Base-by-base conservation (phyloP, 2,113 vertebrate genomes). In the Triplophysa rosa region DNA sequence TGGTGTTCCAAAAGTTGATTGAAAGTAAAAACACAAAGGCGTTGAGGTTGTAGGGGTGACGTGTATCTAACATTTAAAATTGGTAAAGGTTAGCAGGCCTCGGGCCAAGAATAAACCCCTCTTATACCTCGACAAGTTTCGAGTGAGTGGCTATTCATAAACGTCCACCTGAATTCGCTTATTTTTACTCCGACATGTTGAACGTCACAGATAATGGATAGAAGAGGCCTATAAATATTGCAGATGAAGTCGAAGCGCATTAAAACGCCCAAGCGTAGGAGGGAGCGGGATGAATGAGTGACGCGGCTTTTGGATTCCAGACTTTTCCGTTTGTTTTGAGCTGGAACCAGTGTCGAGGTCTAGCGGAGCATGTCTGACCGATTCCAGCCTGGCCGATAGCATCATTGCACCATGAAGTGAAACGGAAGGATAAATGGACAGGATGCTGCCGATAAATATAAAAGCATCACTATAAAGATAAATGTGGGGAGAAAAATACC, bases 171-270 rank as follows among this genome's bases (percentile, higher is more conserved):
- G 73, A 79, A 26, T 23, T 45, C 29, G 0, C 16, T 64, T 58
- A 21, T 66, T 65, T 64, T 73, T 65, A 65, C 29, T 54, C 47
- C 4, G 47, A 47, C 69, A 45, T 33, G 49, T 71, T 3, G 26
- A 73, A 45, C 40, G 42, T 61, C 67, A 72, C 21, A 56, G 52
- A 59, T 66, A 72, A 69, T 58, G 24, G 64, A 59, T 29, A 62
- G 56, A 37, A 17, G 67, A 63, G 13, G 40, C 11, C 69, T 72
- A 73, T 72, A 45, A 56, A 80, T 72, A 73, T 80, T 80, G 45
- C 26, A 73, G 69, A 8, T 8, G 3, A 63, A 79, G 77, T 68
- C 66, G 19, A 74, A 63, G 72, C 58, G 24, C 26, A 33, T 79
- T 61, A 65, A 29, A 2, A 29, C 14, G 21, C 54, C 29, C 0